These are phyloP conservation scores for Sarotherodon lohbergeri DNA, from an alignment of 2,113 vertebrate genomes.

Conservation along the genomic window DNA sequence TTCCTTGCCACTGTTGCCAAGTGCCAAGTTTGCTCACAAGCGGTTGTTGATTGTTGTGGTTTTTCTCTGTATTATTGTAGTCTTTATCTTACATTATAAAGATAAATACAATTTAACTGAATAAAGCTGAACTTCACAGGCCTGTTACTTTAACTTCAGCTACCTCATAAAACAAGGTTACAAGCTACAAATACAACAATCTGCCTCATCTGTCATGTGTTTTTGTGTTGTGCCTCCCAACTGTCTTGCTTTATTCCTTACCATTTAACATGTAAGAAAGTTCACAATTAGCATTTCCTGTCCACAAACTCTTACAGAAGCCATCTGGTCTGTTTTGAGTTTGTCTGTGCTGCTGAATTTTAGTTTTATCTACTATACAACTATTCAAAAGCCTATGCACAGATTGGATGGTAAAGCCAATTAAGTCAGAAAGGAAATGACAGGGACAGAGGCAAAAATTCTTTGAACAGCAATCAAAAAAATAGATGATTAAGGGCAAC, in stretches of 20 bases:
- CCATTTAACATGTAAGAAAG: background rate
- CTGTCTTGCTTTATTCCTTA: background rate
- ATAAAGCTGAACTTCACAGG: background rate
- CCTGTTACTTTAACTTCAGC: background rate
- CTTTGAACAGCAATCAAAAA: background rate
- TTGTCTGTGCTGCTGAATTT: background rate
- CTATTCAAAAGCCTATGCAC: background rate
- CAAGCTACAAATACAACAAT: background rate
- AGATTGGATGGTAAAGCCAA: background rate
- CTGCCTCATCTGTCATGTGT: background rate
- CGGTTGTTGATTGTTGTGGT: background rate
- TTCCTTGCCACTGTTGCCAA: background rate
- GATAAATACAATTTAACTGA: background rate
- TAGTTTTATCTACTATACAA: background rate
- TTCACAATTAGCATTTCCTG: conserved; percentile 1
- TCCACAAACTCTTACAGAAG: conserved; percentile 3
- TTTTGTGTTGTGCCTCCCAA: background rate
- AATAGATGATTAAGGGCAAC: background rate
- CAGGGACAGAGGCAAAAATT: background rate
- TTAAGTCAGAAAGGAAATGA: background rate
- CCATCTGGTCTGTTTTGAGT: conserved; percentile 5
- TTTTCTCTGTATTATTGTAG: too few relatives aligned
- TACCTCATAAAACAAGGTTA: background rate
- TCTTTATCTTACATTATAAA: background rate
- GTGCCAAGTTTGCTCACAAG: background rate